phyloP scores from a whole-genome alignment of 2,888 invertebrate genomes.

The Phaonia tiefii region DNA sequence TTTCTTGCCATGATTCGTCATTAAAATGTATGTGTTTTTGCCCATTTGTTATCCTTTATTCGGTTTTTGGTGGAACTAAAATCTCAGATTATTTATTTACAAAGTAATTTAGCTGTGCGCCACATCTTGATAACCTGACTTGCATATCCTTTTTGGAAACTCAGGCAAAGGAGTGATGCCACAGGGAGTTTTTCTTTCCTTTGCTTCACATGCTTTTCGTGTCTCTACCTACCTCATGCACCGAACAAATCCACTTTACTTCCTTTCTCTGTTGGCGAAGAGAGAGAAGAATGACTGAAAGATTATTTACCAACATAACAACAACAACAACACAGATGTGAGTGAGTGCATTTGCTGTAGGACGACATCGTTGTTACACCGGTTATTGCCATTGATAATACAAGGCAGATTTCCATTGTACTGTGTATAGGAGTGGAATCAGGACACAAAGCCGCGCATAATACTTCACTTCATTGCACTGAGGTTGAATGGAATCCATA shows the following conservation, averaged over 20 bases:
- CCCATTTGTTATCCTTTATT: constrained; percentile 7
- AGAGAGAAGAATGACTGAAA: background rate
- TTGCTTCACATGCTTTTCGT: background rate
- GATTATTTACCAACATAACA: constrained; percentile 9
- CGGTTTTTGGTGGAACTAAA: background rate
- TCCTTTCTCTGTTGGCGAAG: too few relatives aligned
- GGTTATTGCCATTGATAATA: constrained; percentile 2
- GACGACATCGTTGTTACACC: background rate
- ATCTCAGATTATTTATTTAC: constrained; percentile 14
- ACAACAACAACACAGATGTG: too few relatives aligned
- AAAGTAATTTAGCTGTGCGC: constrained; percentile 2
- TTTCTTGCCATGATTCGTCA: background rate
- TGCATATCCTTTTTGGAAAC: background rate
- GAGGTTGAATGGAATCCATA: too few relatives aligned
- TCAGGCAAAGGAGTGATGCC: background rate
- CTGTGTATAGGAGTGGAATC: background rate
- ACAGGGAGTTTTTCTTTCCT: background rate
- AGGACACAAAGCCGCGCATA: background rate
- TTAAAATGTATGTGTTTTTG: background rate
- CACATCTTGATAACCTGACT: background rate
- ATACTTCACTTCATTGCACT: too few relatives aligned
- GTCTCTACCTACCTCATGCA: too few relatives aligned
- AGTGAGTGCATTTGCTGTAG: background rate
- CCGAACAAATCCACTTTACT: too few relatives aligned
- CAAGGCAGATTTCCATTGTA: background rate